phyloP scores from a whole-genome alignment of 2,113 vertebrate species.

The Chiloscyllium plagiosum region DNA sequence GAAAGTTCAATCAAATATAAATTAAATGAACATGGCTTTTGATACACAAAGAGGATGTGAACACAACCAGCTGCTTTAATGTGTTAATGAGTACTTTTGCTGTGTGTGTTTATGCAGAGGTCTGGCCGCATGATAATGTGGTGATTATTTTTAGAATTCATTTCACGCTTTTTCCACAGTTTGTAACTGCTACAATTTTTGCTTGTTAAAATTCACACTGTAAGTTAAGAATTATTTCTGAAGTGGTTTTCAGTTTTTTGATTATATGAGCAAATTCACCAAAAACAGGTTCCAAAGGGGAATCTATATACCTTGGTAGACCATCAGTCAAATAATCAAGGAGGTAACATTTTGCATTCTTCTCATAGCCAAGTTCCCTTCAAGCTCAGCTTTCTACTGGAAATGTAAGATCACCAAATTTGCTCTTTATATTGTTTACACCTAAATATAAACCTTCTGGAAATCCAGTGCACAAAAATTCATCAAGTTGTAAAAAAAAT shows the following conservation, averaged over 20 bases:
- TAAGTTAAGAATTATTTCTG: not conserved
- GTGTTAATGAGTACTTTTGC: not conserved
- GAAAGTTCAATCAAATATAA: not conserved
- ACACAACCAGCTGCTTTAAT: conserved; percentile 13
- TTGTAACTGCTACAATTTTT: not conserved
- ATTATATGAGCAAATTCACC: not conserved
- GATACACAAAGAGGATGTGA: not conserved
- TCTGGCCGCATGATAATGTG: not conserved
- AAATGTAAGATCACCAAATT: not conserved
- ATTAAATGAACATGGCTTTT: not conserved
- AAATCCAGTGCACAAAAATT: not conserved
- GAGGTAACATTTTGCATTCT: not conserved
- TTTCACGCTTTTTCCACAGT: conserved; percentile 8
- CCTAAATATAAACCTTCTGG: not conserved
- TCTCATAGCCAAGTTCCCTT: not conserved
- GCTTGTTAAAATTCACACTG: not conserved
- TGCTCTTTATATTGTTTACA: not conserved
- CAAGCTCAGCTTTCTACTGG: not conserved
- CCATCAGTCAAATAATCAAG: not conserved
- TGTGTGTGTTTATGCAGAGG: not conserved
- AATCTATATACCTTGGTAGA: too few species aligned
- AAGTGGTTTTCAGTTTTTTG: not conserved
- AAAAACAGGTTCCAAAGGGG: not conserved
- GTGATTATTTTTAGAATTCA: not conserved
- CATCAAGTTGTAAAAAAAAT: not conserved